Conservation (phyloP, 1,140 invertebrate genomes). For the Batillaria attramentaria region DNA sequence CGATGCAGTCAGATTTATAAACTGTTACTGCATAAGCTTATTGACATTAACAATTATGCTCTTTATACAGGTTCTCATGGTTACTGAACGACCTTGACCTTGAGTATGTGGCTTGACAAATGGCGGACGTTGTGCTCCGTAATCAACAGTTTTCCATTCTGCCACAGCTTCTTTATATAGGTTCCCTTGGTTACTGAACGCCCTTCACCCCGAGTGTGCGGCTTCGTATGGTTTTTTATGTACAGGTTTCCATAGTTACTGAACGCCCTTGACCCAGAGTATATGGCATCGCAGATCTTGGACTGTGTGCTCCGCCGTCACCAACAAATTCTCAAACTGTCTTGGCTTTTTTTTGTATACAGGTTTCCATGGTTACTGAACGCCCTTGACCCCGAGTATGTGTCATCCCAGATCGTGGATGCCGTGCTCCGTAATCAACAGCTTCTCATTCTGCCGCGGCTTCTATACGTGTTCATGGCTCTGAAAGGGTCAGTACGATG, state of each 20-base stretch:
- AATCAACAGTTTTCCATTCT: constrained; percentile 85
- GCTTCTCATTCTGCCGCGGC: constrained; percentile 83
- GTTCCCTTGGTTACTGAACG: not conserved
- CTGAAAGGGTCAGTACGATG: constrained; percentile 56
- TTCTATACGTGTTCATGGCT: constrained; percentile 78
- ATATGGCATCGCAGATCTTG: constrained; percentile 83
- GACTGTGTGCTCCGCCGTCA: too few species aligned
- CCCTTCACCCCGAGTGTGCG: not conserved
- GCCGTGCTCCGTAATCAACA: constrained; percentile 87
- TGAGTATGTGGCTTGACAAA: constrained; percentile 87
- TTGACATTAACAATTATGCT: not conserved
- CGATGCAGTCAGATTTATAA: not conserved
- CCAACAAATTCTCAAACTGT: not conserved
- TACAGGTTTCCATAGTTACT: constrained; percentile 28
- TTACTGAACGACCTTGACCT: constrained; percentile 82
- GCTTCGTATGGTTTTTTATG: not conserved
- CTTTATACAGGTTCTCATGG: constrained; percentile 21
- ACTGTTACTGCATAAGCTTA: not conserved
- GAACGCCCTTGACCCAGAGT: constrained; percentile 87
- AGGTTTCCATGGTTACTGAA: constrained; percentile 70
- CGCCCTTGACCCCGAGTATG: constrained; percentile 87
- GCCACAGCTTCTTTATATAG: constrained; percentile 80
- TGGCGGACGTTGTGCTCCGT: constrained; percentile 85
- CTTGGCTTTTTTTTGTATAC: not conserved
- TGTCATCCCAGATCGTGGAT: constrained; percentile 86